phyloP scores from a whole-genome alignment of 2,113 vertebrate species.

The Zosterops pallidus region DNA sequence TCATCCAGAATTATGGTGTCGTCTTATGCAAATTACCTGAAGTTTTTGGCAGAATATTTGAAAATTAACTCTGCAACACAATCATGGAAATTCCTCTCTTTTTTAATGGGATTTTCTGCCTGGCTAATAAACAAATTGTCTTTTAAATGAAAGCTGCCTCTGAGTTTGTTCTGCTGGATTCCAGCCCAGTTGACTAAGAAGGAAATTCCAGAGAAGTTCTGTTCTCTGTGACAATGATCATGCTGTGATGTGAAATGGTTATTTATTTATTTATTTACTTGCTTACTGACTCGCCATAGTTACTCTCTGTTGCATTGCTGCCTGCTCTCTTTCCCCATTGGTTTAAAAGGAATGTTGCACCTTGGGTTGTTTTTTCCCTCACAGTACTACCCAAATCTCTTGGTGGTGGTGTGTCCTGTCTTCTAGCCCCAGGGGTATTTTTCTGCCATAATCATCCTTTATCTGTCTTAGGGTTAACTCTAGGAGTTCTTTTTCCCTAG shows the following conservation, averaged over 20 bases:
- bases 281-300: not conserved
- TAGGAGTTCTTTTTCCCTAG: not conserved
- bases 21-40: not conserved
- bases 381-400: not conserved
- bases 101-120: constrained; percentile 15
- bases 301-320: not conserved
- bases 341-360: not conserved
- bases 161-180: not conserved
- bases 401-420: not conserved
- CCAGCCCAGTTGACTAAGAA: not conserved
- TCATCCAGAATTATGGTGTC: not conserved
- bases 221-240: not conserved
- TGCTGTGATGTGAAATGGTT: not conserved
- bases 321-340: not conserved
- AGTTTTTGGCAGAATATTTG: not conserved
- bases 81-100: not conserved
- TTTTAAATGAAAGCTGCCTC: not conserved
- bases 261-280: not conserved
- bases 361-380: not conserved
- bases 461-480: not conserved
- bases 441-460: not conserved
- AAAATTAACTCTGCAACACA: not conserved
- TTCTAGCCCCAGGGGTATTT: not conserved
- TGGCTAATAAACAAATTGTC: not conserved
- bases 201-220: not conserved